Conservation (phyloP, 1,140 invertebrate genomes). For the Diorhabda carinulata region DNA sequence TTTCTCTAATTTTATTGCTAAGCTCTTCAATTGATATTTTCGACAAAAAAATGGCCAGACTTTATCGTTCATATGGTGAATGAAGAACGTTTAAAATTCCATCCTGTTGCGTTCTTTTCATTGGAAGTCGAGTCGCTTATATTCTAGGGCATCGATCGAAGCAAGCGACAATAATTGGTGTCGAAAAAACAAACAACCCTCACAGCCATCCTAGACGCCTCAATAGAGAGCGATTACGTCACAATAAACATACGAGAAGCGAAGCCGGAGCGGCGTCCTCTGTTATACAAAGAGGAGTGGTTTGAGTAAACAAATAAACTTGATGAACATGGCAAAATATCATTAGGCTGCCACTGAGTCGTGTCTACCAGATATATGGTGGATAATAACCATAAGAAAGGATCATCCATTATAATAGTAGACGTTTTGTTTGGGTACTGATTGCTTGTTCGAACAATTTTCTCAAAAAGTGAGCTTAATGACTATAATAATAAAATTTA, state of each 20-base stretch:
- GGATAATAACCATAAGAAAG: background rate
- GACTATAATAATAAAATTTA: too few relatives aligned
- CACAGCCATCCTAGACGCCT: background rate
- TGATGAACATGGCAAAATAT: background rate
- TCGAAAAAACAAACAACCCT: slow-evolving; percentile 2
- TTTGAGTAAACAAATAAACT: background rate
- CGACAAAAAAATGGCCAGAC: too few relatives aligned
- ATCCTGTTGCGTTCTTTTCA: background rate
- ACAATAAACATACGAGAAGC: slow-evolving; percentile 2
- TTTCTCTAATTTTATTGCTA: too few relatives aligned
- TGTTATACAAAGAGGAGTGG: slow-evolving; percentile 1
- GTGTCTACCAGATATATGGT: background rate
- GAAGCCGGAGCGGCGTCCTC: background rate
- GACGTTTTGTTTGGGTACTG: background rate
- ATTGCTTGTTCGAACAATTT: too few relatives aligned
- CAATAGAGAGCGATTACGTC: slow-evolving; percentile 1
- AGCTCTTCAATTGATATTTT: too few relatives aligned
- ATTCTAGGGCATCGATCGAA: background rate
- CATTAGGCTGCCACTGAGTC: background rate
- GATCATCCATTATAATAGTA: background rate
- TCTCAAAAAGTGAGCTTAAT: too few relatives aligned
- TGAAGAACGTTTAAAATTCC: too few relatives aligned
- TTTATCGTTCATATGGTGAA: too few relatives aligned
- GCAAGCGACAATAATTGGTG: background rate
- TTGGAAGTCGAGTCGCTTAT: background rate